phyloP scores from a whole-genome alignment of 2,113 vertebrate genomes.

The Dryoscopus gambensis region DNA sequence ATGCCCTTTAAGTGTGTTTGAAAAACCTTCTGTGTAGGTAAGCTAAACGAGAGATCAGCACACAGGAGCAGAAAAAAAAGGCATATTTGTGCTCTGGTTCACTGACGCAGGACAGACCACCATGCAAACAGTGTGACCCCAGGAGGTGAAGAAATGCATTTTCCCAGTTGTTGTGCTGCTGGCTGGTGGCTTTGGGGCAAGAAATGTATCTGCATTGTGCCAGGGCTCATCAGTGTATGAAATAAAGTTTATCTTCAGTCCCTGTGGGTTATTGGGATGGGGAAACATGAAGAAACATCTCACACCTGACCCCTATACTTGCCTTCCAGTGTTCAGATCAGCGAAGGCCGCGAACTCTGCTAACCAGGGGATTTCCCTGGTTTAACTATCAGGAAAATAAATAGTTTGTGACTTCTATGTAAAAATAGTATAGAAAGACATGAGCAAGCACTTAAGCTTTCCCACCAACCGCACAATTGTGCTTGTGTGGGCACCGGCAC shows the following conservation, averaged over 20 bases:
- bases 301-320: not conserved
- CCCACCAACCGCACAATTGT: rapidly evolving
- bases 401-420: not conserved
- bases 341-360: rapidly evolving
- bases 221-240: not conserved
- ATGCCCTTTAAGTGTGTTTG: not conserved
- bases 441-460: not conserved
- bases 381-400: not conserved
- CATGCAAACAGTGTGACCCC: rapidly evolving
- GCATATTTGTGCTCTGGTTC: not conserved
- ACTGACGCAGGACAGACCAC: not conserved
- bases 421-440: not conserved
- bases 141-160: not conserved
- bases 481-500: not conserved
- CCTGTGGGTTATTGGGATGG: too few species aligned
- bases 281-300: not conserved
- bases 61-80: not conserved
- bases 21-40: not conserved
- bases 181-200: not conserved
- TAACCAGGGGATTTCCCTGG: not conserved
- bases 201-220: not conserved
- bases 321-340: not conserved
- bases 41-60: not conserved
- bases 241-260: not conserved
- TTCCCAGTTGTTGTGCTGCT: not conserved